Evolutionary conservation across 2,113 vertebrate species (phyloP).

Genomic region (Forbesichthys agassizii): DNA sequence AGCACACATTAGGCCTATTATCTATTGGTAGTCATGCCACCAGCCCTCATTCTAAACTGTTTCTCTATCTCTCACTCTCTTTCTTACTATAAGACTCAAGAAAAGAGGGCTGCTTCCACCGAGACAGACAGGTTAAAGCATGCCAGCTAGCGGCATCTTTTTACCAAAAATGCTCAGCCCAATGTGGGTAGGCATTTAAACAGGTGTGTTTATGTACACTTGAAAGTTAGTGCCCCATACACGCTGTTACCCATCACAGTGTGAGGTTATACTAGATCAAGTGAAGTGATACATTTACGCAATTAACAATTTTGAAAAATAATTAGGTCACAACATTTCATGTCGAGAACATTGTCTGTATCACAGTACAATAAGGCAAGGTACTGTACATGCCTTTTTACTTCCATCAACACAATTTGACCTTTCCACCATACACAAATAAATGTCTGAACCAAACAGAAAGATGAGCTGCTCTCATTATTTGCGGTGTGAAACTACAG

Average conservation of each 20-base stretch:
- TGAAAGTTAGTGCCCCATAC: background rate
- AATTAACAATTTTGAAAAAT: background rate
- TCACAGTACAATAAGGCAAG: background rate
- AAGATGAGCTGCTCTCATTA: too few relatives aligned
- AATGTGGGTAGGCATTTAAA: constrained; percentile 14
- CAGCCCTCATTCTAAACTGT: constrained; percentile 43
- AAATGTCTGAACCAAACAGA: too few relatives aligned
- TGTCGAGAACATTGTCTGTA: background rate
- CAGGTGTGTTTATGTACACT: background rate
- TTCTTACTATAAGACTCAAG: constrained; percentile 10
- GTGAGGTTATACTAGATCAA: too few relatives aligned
- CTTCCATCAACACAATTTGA: too few relatives aligned
- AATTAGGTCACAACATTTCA: background rate
- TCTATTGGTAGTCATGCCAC: constrained; percentile 47
- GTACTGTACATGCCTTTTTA: too few relatives aligned
- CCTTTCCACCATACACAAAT: too few relatives aligned
- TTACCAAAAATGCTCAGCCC: constrained; percentile 18
- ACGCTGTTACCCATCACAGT: too few relatives aligned
- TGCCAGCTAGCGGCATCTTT: constrained; percentile 15
- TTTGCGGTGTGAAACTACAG: too few relatives aligned
- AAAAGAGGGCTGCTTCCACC: constrained; percentile 18
- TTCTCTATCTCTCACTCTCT: constrained; percentile 36
- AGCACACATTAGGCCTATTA: constrained; percentile 58
- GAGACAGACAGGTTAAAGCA: constrained; percentile 26
- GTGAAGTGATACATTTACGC: too few relatives aligned